A percentile compares a stretch with the other conserved stretches of the same genome.
Evolutionary conservation across 2,888 invertebrate genomes (phyloP).

Genomic region (Lepidochitona cinerea): DNA sequence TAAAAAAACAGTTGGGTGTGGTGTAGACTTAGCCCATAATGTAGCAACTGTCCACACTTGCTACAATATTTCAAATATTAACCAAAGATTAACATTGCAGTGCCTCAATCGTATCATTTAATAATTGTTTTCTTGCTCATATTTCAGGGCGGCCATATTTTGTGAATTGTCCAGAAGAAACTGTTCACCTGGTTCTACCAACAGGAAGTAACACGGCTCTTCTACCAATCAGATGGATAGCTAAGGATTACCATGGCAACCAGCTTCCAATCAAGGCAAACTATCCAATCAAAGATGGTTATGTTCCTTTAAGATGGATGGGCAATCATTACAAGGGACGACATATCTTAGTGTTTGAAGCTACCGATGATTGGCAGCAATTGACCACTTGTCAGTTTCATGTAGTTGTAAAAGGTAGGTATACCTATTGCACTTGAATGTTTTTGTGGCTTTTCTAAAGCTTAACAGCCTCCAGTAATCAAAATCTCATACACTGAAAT

Average conservation of each 20-base stretch:
- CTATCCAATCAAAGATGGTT: constrained; percentile 37
- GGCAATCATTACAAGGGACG: constrained; percentile 42
- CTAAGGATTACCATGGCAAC: constrained; percentile 39
- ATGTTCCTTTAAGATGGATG: constrained; percentile 44
- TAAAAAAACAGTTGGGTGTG: too few species aligned
- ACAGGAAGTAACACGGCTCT: constrained; percentile 32
- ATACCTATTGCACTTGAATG: too few species aligned
- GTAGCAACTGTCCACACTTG: too few species aligned
- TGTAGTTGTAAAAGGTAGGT: constrained; percentile 48
- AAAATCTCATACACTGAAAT: too few species aligned
- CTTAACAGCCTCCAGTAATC: too few species aligned
- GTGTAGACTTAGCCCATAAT: too few species aligned
- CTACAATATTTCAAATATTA: too few species aligned
- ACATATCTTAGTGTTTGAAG: constrained; percentile 50
- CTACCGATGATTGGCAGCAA: constrained; percentile 46
- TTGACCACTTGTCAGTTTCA: constrained; percentile 49
- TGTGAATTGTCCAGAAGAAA: constrained; percentile 49
- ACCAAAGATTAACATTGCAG: too few species aligned
- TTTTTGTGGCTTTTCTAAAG: too few species aligned
- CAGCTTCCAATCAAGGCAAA: constrained; percentile 43
- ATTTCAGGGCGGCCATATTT: constrained; percentile 47
- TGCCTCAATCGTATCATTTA: too few species aligned
- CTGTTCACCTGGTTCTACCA: constrained; percentile 39
- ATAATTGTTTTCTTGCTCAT: too few species aligned
- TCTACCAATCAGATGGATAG: constrained; percentile 39